Evolutionary conservation across 2,888 invertebrate species (phyloP).

Genomic region (Belgica antarctica): DNA sequence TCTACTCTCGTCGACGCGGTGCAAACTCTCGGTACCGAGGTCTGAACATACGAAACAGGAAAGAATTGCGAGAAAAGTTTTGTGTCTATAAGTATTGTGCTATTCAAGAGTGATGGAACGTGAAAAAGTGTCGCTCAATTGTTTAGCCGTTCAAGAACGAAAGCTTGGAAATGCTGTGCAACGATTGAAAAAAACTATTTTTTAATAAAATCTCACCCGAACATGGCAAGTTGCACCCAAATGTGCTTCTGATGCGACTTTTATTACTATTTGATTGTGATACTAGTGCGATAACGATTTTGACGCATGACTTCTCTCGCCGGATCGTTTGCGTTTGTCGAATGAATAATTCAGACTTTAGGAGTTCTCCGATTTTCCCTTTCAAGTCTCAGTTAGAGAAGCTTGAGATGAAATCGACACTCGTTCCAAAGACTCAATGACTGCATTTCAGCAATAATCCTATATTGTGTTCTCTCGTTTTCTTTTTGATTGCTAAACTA

Average conservation of each 20-base stretch:
- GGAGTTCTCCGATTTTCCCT: background rate
- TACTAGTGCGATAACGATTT: background rate
- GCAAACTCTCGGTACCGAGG: too few species aligned
- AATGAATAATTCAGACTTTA: background rate
- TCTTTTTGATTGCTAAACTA: conserved; percentile 36
- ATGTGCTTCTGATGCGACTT: too few species aligned
- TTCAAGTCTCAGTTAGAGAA: conserved; percentile 2
- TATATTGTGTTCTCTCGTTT: conserved; percentile 5
- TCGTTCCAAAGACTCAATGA: background rate
- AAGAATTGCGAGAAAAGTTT: too few species aligned
- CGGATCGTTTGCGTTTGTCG: background rate
- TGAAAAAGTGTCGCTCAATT: too few species aligned
- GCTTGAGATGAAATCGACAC: conserved; percentile 3
- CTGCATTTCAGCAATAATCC: conserved; percentile 22
- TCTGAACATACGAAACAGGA: background rate
- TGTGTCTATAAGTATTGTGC: too few species aligned
- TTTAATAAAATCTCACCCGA: too few species aligned
- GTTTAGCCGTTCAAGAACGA: too few species aligned
- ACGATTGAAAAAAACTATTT: too few species aligned
- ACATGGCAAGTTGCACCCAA: too few species aligned
- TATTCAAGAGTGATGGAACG: too few species aligned
- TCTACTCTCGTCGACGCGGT: background rate
- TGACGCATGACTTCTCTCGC: background rate
- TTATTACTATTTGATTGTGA: background rate
- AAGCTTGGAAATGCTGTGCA: too few species aligned